Evolutionary conservation across 1,140 invertebrate species (phyloP).

Genomic region (Ephestia elutella): DNA sequence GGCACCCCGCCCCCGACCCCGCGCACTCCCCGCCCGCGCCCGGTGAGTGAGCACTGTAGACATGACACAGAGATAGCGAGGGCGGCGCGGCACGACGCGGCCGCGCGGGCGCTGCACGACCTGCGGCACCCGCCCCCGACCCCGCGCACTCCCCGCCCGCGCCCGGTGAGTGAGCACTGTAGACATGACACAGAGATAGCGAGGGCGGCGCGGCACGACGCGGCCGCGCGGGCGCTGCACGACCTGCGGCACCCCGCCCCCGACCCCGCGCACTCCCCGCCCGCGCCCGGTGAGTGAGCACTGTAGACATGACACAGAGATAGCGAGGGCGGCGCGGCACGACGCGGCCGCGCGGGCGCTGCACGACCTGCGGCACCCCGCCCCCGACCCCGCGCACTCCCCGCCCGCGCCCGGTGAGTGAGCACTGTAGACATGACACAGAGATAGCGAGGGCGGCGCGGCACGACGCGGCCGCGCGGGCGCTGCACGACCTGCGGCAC

Average conservation of each 20-base stretch:
- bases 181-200: too few species aligned
- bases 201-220: slow-evolving; percentile 93
- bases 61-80: too few species aligned
- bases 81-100: slow-evolving; percentile 92
- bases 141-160: slow-evolving; percentile 13
- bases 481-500: slow-evolving; percentile 79
- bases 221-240: slow-evolving; percentile 85
- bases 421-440: too few species aligned
- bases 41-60: slow-evolving; percentile 16
- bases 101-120: slow-evolving; percentile 83
- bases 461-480: slow-evolving; percentile 90
- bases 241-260: slow-evolving; percentile 75
- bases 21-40: slow-evolving; percentile 12
- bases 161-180: slow-evolving; percentile 14
- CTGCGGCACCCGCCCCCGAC: slow-evolving; percentile 68
- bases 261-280: slow-evolving; percentile 18
- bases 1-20: slow-evolving; percentile 57
- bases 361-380: slow-evolving; percentile 76
- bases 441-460: slow-evolving; percentile 92
- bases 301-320: too few species aligned
- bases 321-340: slow-evolving; percentile 92
- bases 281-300: slow-evolving; percentile 13
- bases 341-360: slow-evolving; percentile 90
- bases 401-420: slow-evolving; percentile 16
- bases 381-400: slow-evolving; percentile 37